Base-by-base conservation (phyloP, 2,888 invertebrate species). In the Nephrotoma appendiculata region DNA sequence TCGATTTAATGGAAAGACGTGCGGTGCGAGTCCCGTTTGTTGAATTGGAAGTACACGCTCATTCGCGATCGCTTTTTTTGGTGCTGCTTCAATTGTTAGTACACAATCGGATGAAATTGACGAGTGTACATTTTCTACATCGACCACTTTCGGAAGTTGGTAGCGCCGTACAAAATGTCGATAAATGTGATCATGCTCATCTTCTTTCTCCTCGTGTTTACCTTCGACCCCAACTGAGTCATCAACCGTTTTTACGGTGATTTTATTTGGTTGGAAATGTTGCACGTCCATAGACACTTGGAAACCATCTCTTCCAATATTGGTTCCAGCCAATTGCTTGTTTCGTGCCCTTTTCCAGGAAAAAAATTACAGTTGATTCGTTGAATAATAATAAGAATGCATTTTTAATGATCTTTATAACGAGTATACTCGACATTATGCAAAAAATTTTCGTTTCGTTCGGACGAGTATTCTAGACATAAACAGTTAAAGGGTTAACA, bases 21-120 rank as follows among this genome's bases (percentile, higher is more conserved):
- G 94, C 93, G 0, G 94, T n/a, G n/a, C n/a, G n/a, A n/a, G 94
- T 0, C 94, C 94, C 0, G 93, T 93, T 6, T 93, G 93, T 0
- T 92, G 91, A 48, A 94, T 93, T 1, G 93, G 93, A 1, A 94
- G 90, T 0, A 91, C 89, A 86, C 93, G 90, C 87, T 93, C 93
- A 0, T 92, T 91, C 2, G 89, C 85, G 15, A 86, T 43, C 9
- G 52, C 41, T 41, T 88, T 19, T 11, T 88, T 89, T 86, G 93
- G 92, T 0, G 96, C 96, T 0, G 95, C 95, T 6, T 93, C 94
- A 86, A 96, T 94, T 0, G 95, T 96, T 48, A 96, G 92, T 85
- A 97, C 94, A 1, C 97, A 97, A 89, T 97, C 97, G 0, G 96
- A 95, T 7, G 96, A 96, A 44, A 97, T 92, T 5, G 94, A 94